Evolutionary conservation across 2,113 vertebrate species (phyloP), one percentile per base, ranked within the genome.

Genomic region (Cairina moschata): DNA sequence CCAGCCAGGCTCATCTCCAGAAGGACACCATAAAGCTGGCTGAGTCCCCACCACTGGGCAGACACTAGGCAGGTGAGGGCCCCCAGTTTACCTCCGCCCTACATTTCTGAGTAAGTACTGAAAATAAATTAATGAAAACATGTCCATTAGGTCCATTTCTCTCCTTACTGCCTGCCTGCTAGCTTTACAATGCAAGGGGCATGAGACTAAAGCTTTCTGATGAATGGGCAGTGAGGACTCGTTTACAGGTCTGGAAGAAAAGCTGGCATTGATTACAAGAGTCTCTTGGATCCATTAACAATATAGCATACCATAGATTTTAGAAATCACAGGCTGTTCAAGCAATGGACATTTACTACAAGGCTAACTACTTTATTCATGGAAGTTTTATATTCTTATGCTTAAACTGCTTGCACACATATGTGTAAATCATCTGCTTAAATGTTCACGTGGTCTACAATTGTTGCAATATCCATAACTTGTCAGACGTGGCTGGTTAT

Each of bases 401-500:
- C 62, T 90, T 83, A 94, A 94, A 97, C 93, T 86, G 83, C 62
- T 88, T 93, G 62, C 93, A 94, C 3, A 8, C 69, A 42, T 79
- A 75, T 36, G 66, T 77, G 34, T 58, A 32, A 12, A 48, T 63
- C 59, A 20, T 46, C 83, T 32, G 56, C 18, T 14, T 94, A 78
- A 90, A 84, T 40, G 55, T 74, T 46, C 67, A 59, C 65, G 44
- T 28, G 26, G 91, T 54, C 84, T 77, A 22, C 78, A 88, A 88
- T 50, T 90, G 67, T 96, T 96, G 95, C 66, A 93, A 91, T 90
- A 88, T 63, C 77, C 78, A 36, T 26, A 83, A 92, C 79, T 96
- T 88, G 77, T 83, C 92, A 97, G 91, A 96, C 2, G 1, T 90
- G 77, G 44, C 32, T 85, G 91, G 90, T 94, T 96, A 91, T 93